These are phyloP conservation scores for Luperina testacea DNA, from an alignment of 2,888 invertebrate species.

Conservation along the genomic window DNA sequence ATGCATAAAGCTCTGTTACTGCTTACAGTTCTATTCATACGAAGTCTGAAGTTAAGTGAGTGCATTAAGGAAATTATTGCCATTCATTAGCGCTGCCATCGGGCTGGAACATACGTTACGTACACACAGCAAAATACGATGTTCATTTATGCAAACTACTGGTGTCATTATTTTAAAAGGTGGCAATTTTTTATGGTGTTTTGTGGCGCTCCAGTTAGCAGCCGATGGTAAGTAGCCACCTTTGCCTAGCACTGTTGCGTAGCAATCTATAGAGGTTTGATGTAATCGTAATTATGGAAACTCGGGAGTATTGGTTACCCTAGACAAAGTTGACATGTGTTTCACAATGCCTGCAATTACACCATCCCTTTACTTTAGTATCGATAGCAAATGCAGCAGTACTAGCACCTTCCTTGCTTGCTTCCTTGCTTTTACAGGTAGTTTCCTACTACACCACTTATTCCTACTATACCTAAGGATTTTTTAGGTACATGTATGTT, in stretches of 20 bases:
- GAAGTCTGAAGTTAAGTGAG: conserved; percentile 58
- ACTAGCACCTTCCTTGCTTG: too few relatives aligned
- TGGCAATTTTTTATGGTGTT: neutral
- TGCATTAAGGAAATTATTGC: conserved; percentile 59
- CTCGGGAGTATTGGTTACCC: neutral
- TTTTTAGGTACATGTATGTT: neutral
- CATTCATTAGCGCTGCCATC: conserved; percentile 45
- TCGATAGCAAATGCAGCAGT: neutral
- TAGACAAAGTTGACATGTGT: neutral
- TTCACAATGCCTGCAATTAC: conserved; percentile 11
- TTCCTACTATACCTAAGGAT: too few relatives aligned
- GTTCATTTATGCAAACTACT: neutral
- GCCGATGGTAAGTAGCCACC: neutral
- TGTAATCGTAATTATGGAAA: neutral
- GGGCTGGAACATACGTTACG: conserved; percentile 42
- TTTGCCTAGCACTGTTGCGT: neutral
- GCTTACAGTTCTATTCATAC: conserved; percentile 54
- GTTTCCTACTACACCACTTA: neutral
- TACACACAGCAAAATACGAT: conserved; percentile 12
- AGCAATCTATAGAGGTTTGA: neutral
- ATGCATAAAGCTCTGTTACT: conserved; percentile 46
- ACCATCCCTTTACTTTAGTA: neutral
- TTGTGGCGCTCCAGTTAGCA: neutral
- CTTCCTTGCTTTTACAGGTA: neutral
- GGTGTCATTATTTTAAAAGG: neutral